Evolutionary conservation across 1,140 invertebrate genomes (phyloP).

Genomic region (Helicoverpa zea): DNA sequence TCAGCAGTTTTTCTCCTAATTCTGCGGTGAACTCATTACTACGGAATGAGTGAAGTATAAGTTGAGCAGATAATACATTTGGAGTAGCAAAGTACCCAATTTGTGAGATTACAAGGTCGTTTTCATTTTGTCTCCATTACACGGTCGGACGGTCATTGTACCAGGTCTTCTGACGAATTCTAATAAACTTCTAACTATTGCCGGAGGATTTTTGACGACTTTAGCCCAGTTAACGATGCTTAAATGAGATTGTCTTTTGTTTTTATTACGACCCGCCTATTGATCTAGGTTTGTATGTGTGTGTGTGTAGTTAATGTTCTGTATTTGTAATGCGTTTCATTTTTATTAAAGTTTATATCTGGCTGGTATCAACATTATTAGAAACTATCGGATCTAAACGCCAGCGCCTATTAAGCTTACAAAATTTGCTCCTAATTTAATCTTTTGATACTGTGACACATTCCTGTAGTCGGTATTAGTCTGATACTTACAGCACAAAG

Average conservation of each 20-base stretch:
- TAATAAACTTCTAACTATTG: slow-evolving; percentile 14
- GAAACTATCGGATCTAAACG: no score
- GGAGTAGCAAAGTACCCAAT: slow-evolving; percentile 35
- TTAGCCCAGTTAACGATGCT: slow-evolving; percentile 3
- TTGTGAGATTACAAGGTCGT: slow-evolving; percentile 49
- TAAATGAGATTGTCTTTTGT: slow-evolving; percentile 6
- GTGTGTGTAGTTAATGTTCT: no score
- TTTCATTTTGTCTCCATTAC: slow-evolving; percentile 47
- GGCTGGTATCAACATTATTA: no score
- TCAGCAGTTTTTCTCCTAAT: slow-evolving; percentile 39
- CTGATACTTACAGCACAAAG: no score
- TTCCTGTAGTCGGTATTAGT: no score
- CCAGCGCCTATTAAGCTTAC: no score
- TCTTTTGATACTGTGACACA: no score
- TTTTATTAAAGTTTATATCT: no score
- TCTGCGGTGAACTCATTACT: slow-evolving; percentile 47
- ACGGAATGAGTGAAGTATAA: slow-evolving; percentile 39
- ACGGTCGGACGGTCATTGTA: slow-evolving; percentile 26
- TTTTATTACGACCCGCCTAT: neutral
- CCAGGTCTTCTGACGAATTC: slow-evolving; percentile 18
- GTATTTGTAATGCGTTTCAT: no score
- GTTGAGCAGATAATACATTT: slow-evolving; percentile 50
- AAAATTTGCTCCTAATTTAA: no score
- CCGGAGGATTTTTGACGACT: neutral
- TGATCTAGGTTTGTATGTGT: no score